A percentile compares a stretch with the other conserved stretches of the same genome.
These are phyloP conservation scores for Scolopax rusticola DNA, from an alignment of 2,797 vertebrate genomes.

Conservation along the genomic window DNA sequence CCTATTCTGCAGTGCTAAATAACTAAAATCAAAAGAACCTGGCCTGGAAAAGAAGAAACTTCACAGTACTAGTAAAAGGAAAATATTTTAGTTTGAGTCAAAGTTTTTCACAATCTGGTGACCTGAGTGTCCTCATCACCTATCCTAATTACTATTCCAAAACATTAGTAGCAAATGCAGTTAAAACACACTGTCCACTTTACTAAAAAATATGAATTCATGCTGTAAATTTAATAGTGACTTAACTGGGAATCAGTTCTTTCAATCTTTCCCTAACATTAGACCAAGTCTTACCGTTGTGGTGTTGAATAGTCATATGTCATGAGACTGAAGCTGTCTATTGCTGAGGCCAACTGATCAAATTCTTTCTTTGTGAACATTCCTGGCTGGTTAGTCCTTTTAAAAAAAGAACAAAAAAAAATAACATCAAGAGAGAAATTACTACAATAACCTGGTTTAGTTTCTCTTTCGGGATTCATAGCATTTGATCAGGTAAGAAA, in stretches of 20 bases:
- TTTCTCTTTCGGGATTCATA: background rate
- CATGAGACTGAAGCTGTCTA: conserved; percentile 97
- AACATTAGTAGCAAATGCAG: background rate
- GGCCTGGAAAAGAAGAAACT: background rate
- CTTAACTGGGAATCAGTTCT: background rate
- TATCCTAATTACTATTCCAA: background rate
- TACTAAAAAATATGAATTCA: background rate
- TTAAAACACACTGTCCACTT: background rate
- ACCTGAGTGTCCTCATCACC: too few species aligned
- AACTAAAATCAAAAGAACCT: background rate
- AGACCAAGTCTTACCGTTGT: conserved; percentile 73
- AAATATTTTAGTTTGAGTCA: background rate
- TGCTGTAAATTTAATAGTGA: background rate
- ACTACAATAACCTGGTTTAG: background rate
- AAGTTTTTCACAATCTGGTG: background rate
- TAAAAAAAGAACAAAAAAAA: background rate
- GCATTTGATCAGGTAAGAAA: background rate
- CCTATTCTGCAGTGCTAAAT: background rate
- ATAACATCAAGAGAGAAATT: background rate
- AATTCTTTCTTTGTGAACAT: conserved; percentile 93
- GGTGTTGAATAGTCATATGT: conserved; percentile 93
- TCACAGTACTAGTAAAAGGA: background rate
- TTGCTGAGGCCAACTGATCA: conserved; percentile 86
- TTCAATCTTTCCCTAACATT: background rate
- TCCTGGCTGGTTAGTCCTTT: conserved; percentile 87